Base-by-base conservation (phyloP, 2,797 vertebrate genomes). In the Neoniphon sammara region DNA sequence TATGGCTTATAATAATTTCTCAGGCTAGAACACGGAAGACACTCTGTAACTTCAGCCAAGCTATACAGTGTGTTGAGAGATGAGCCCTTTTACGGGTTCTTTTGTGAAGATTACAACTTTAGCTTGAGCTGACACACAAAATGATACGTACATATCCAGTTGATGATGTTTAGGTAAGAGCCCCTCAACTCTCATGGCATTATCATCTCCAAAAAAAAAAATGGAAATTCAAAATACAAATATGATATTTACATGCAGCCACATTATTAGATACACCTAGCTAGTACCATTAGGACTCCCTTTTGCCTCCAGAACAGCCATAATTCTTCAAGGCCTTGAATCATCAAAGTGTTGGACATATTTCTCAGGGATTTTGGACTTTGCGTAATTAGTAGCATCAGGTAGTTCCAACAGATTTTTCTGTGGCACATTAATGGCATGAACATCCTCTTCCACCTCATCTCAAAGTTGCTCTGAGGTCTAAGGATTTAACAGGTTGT, bases 51-150 rank as follows among this genome's bases (percentile, higher is more conserved):
- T 23, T 57, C 44, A 20, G 54, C 50, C 36, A 23, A 58, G 71
- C 58, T 55, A 68, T 36, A 46, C 44, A 65, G 73, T 12, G 63
- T 85, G 74, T 62, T 83, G 77, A 84, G 65, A 60, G 73, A 83
- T 58, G 4, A 54, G 64, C 47, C 39, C 56, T 25, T 64, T 34
- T 47, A n/a, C 58, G 42, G 49, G 49, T 47, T 63, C 61, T 74
- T 84, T 71, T 47, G 46, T 67, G 31, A 70, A 59, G 34, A 70
- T 21, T 52, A 12, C 49, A 31, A n/a, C 42, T 2, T 42, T 9
- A 65, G 44, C 77, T 66, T 73, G 78, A 81, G 77, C 44, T 15
- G 4, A 72, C 67, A 71, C 55, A 68, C 59, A 74, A 65, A 71
- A 54, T 6, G 8, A 56, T 70, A 27, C 49, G 21, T 14, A 20